These are phyloP conservation scores for Elegia similella DNA, from an alignment of 2,888 invertebrate species.

Conservation along the genomic window DNA sequence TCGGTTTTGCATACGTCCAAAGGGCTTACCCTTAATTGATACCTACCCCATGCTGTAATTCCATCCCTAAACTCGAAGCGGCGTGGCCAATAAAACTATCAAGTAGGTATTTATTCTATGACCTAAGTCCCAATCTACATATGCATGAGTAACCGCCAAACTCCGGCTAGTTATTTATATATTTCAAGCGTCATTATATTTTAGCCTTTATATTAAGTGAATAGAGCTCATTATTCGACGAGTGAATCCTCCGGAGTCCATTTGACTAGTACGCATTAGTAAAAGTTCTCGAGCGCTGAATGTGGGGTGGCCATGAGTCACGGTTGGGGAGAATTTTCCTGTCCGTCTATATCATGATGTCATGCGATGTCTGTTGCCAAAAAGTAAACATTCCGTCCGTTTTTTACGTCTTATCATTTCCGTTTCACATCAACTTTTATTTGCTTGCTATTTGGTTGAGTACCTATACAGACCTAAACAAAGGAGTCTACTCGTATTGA, in stretches of 20 bases:
- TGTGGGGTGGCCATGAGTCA: conserved; percentile 50
- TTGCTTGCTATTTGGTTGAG: conserved; percentile 17
- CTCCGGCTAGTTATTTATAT: conserved; percentile 55
- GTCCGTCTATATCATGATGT: conserved; percentile 15
- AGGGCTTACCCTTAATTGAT: conserved; percentile 18
- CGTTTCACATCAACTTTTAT: conserved; percentile 11
- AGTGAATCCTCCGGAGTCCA: conserved; percentile 67
- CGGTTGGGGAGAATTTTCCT: conserved; percentile 25
- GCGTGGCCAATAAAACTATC: conserved; percentile 39
- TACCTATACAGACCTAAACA: neutral
- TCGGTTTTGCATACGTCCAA: conserved; percentile 15
- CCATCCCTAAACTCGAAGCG: conserved; percentile 22
- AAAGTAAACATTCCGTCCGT: conserved; percentile 12
- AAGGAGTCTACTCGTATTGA: neutral
- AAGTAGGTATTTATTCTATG: conserved; percentile 57
- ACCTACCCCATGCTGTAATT: conserved; percentile 18
- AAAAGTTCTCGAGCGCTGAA: conserved; percentile 68
- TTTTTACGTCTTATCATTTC: conserved; percentile 15
- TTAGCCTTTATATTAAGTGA: conserved; percentile 45
- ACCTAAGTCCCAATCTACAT: conserved; percentile 75
- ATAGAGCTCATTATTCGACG: conserved; percentile 56
- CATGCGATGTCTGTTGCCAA: conserved; percentile 13
- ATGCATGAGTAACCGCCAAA: conserved; percentile 69
- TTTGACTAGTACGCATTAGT: conserved; percentile 80
- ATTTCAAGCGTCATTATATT: conserved; percentile 39